Evolutionary conservation across 1,140 invertebrate species (phyloP), one percentile per base, ranked within the genome.

Genomic region (Pseudomyrmex sp.): DNA sequence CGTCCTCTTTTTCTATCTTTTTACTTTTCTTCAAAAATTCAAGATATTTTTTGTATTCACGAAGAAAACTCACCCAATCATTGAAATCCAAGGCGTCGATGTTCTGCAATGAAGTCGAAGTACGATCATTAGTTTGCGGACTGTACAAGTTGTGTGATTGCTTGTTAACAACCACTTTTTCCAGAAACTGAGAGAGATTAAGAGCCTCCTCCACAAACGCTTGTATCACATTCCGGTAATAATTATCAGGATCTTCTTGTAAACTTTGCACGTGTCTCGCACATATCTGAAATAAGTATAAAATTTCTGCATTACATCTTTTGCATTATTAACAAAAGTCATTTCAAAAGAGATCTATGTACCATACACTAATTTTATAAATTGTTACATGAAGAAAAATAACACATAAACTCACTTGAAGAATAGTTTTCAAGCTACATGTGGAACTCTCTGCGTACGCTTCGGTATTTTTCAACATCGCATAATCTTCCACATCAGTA

Each of bases 191-290:
- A 15, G 97, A 96, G 70, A 99, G 95, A 93, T 99, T 98, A 44
- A 98, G 94, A 15, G 97, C 97, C 94, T 99, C 98, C 1, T 97
- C 96, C 23, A 99, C 97, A 84, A 99, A 95, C 26, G 98, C 98
- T 74, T 98, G 95, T 92, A 98, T 98, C 58, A 99, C 98, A 66
- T 98, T 98, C 91, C 96, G 96, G 94, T 98, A 99, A 95, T 99
- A 98, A 61, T 96, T 95, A 90, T 97, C 97, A 0, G 97, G 96
- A 88, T 95, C 93, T n/a, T 93, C 89, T 18, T 92, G 91, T 1
- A 94, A 94, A 73, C 93, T 95, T 52, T 96, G 95, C 20, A 97
- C 93, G 91, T 97, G 97, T 85, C 95, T 95, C 7, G 95, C 94
- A 93, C 97, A 98, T 23, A 96, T 93, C 97, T 97, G n/a, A 79